Evolutionary conservation across 2,113 vertebrate genomes (phyloP).

Genomic region (Anoplopoma fimbria): DNA sequence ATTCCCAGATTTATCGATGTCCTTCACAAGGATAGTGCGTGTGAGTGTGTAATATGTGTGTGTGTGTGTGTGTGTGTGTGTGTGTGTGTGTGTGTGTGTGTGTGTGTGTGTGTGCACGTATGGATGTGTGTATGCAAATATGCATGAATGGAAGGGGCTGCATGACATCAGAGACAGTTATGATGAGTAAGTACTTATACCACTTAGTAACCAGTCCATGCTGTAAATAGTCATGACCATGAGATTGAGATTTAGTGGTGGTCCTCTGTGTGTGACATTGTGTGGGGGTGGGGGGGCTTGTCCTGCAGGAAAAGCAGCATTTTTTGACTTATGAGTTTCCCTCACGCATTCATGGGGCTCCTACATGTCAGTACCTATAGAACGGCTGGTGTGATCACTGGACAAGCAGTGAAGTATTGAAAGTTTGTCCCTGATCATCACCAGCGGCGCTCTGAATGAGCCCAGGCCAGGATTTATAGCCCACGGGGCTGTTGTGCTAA

Average conservation of each 20-base stretch:
- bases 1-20: constrained; percentile 30
- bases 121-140: background rate
- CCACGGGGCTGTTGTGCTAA: constrained; percentile 47
- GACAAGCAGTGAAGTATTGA: constrained; percentile 53
- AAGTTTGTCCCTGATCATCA: constrained; percentile 71
- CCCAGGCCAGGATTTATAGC: constrained; percentile 68
- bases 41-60: background rate
- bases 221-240: constrained; percentile 51
- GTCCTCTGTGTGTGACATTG: background rate
- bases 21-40: constrained; percentile 49
- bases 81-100: constrained; percentile 12
- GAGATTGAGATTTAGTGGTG: constrained; percentile 44
- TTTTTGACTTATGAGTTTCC: constrained; percentile 55
- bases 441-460: constrained; percentile 56
- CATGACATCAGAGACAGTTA: constrained; percentile 32
- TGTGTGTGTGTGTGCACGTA: background rate
- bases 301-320: constrained; percentile 32
- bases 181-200: constrained; percentile 11
- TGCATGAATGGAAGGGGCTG: constrained; percentile 16
- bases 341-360: constrained; percentile 60
- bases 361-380: constrained; percentile 56
- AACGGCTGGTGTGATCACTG: constrained; percentile 36
- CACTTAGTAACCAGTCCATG: constrained; percentile 43
- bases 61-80: background rate
- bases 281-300: background rate